Percentiles rank a stretch among this genome's conserved stretches.
These are phyloP conservation scores for Rhodophaea formosa DNA, from an alignment of 2,888 invertebrate genomes.

Conservation along the genomic window DNA sequence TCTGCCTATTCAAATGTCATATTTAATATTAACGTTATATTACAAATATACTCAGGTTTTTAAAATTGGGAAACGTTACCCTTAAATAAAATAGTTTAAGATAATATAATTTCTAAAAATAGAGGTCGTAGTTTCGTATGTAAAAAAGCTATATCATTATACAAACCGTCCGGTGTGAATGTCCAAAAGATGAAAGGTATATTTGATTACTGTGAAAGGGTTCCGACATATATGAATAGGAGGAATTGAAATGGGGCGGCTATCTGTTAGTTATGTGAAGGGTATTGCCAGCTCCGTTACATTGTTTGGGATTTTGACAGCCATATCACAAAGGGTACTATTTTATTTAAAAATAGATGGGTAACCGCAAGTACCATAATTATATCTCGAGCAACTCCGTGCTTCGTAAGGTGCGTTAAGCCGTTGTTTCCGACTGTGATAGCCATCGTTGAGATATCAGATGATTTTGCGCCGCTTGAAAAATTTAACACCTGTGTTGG, in stretches of 20 bases:
- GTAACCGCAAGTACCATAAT: too few species aligned
- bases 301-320: slow-evolving; percentile 18
- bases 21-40: too few species aligned
- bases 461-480: too few species aligned
- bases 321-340: background rate
- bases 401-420: too few species aligned
- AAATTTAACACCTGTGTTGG: too few species aligned
- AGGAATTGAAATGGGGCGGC: slow-evolving; percentile 51
- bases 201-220: slow-evolving; percentile 71
- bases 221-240: slow-evolving; percentile 60
- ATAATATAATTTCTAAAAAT: background rate
- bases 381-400: too few species aligned
- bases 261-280: slow-evolving; percentile 30
- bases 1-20: too few species aligned
- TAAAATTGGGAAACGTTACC: too few species aligned
- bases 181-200: slow-evolving; percentile 61
- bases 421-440: too few species aligned
- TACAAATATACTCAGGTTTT: too few species aligned
- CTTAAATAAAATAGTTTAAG: background rate
- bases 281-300: background rate
- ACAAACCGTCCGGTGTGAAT: slow-evolving; percentile 53
- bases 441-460: too few species aligned
- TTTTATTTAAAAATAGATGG: background rate
- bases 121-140: slow-evolving; percentile 20
- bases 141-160: slow-evolving; percentile 54